A percentile compares a stretch with the other conserved stretches of the same genome.
Evolutionary conservation across 1,140 invertebrate species (phyloP).

Genomic region (Tetragnatha versicolor): DNA sequence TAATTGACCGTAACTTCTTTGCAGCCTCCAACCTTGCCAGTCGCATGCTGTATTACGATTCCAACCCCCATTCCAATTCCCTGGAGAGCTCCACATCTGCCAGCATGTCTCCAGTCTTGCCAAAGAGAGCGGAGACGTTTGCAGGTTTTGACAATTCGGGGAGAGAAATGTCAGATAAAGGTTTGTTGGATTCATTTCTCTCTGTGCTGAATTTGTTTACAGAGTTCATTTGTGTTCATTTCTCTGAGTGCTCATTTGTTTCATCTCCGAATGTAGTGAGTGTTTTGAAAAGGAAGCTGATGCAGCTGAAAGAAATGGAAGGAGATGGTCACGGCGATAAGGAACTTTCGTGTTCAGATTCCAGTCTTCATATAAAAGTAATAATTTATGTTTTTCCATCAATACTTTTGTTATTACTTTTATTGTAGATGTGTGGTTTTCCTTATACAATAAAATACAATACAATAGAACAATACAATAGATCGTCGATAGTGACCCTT

Average conservation of each 20-base stretch:
- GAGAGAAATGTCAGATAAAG: slow-evolving; percentile 45
- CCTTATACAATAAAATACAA: background rate
- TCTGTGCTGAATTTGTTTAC: background rate
- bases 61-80: slow-evolving; percentile 72
- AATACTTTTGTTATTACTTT: too few relatives aligned
- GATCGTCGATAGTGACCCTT: too few relatives aligned
- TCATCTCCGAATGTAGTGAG: slow-evolving; percentile 4
- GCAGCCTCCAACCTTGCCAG: slow-evolving; percentile 75
- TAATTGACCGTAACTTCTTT: too few relatives aligned
- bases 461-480: background rate
- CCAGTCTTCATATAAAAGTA: slow-evolving; percentile 49
- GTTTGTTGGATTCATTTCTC: background rate
- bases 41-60: slow-evolving; percentile 74
- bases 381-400: background rate
- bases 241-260: background rate
- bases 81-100: slow-evolving; percentile 81
- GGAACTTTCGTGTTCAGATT: slow-evolving; percentile 49
- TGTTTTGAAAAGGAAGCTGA: slow-evolving; percentile 41
- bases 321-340: slow-evolving; percentile 34
- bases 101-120: slow-evolving; percentile 82
- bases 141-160: slow-evolving; percentile 80
- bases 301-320: slow-evolving; percentile 56
- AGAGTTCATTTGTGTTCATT: background rate
- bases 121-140: slow-evolving; percentile 91
- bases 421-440: too few relatives aligned